These are phyloP conservation scores for Pycnomerus fuliginosus DNA, from an alignment of 2,888 invertebrate genomes.

Conservation along the genomic window DNA sequence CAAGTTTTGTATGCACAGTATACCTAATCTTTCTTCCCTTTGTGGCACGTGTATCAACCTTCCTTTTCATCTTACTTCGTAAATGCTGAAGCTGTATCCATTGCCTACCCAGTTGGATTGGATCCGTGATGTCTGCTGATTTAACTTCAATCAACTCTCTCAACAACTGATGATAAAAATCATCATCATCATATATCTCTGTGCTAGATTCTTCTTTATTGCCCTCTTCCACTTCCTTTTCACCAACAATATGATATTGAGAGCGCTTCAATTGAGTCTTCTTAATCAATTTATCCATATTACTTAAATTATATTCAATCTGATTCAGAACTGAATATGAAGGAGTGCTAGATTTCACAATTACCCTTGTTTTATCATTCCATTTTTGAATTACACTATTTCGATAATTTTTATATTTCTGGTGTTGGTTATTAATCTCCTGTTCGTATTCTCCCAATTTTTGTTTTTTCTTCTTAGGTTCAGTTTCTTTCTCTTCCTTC, in stretches of 20 bases:
- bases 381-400: slow-evolving; percentile 87
- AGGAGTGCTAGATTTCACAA: slow-evolving; percentile 62
- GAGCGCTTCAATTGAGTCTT: slow-evolving; percentile 79
- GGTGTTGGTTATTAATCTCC: slow-evolving; percentile 59
- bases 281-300: slow-evolving; percentile 72
- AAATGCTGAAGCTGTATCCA: slow-evolving; percentile 91
- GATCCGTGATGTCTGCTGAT: slow-evolving; percentile 79
- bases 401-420: slow-evolving; percentile 66
- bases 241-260: slow-evolving; percentile 69
- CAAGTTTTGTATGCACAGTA: slow-evolving; percentile 79
- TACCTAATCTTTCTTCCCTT: slow-evolving; percentile 92
- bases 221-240: slow-evolving; percentile 48
- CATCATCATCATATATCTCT: slow-evolving; percentile 95
- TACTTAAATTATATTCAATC: slow-evolving; percentile 80
- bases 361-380: slow-evolving; percentile 86
- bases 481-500: slow-evolving; percentile 29
- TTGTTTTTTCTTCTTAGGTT: slow-evolving; percentile 53
- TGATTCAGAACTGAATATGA: slow-evolving; percentile 67
- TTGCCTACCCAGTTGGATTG: slow-evolving; percentile 82
- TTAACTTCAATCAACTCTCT: slow-evolving; percentile 91
- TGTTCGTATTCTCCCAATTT: slow-evolving; percentile 62
- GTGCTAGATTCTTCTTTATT: slow-evolving; percentile 62
- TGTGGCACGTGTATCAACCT: slow-evolving; percentile 90
- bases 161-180: slow-evolving; percentile 93
- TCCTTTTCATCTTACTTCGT: slow-evolving; percentile 87